A percentile compares a stretch with the other conserved stretches of the same genome.
These are phyloP conservation scores for Euthynnus affinis DNA, from an alignment of 2,797 vertebrate species.

Conservation along the genomic window DNA sequence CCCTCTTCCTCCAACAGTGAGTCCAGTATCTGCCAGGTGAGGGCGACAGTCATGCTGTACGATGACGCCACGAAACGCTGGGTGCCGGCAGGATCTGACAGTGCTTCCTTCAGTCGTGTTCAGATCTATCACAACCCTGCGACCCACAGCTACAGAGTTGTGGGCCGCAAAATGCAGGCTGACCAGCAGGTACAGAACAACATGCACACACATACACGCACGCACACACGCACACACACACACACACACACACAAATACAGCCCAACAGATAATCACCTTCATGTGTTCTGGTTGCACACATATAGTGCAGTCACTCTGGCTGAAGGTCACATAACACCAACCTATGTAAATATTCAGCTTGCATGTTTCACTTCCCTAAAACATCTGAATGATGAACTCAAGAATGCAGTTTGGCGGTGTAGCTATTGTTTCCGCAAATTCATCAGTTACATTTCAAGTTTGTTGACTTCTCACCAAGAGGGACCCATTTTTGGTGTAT, in stretches of 20 bases:
- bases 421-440: background rate
- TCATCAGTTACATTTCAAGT: background rate
- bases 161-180: slow-evolving; percentile 93
- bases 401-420: background rate
- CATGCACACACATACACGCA: background rate
- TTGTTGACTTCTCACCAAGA: background rate
- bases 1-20: slow-evolving; percentile 82
- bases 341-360: background rate
- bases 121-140: slow-evolving; percentile 93
- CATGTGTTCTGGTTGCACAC: background rate
- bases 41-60: slow-evolving; percentile 96
- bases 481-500: background rate
- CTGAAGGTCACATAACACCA: background rate
- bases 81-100: slow-evolving; percentile 92
- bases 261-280: background rate
- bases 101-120: slow-evolving; percentile 90
- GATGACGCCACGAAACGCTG: slow-evolving; percentile 94
- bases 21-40: slow-evolving; percentile 96
- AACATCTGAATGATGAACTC: background rate
- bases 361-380: background rate
- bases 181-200: slow-evolving; percentile 92
- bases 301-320: background rate
- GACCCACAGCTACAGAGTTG: slow-evolving; percentile 92
- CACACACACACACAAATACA: background rate
- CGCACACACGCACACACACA: background rate